Evolutionary conservation across 1,140 invertebrate species (phyloP).

Genomic region (Plectrocnemia conspersa): DNA sequence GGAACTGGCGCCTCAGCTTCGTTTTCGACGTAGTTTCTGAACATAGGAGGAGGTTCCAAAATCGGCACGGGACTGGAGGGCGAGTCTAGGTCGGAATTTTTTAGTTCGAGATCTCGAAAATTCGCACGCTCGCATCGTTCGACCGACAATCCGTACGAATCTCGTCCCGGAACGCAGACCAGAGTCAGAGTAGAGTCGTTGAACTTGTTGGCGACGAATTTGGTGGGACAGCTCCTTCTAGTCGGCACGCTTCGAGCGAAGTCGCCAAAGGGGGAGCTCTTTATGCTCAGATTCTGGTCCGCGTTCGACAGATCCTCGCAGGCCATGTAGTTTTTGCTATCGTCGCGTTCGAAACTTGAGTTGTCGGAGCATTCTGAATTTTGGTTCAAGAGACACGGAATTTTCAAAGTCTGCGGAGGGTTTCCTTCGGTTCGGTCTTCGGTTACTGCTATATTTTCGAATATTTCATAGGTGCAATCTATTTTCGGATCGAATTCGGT

Average conservation of each 20-base stretch:
- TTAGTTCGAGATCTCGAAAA: constrained; percentile 30
- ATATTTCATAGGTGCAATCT: constrained; percentile 47
- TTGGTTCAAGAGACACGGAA: constrained; percentile 38
- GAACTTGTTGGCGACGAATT: constrained; percentile 55
- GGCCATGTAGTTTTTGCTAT: constrained; percentile 51
- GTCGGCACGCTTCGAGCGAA: constrained; percentile 18
- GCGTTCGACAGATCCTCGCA: constrained; percentile 63
- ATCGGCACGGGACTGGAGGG: constrained; percentile 40
- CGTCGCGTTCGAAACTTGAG: constrained; percentile 53
- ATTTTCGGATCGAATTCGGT: constrained; percentile 35
- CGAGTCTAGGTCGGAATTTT: too few relatives aligned
- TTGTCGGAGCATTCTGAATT: constrained; percentile 56
- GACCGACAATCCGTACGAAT: constrained; percentile 37
- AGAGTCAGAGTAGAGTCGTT: constrained; percentile 51
- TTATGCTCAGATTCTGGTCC: constrained; percentile 52
- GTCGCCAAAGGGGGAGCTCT: constrained; percentile 38
- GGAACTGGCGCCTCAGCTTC: background rate
- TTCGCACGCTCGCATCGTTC: background rate
- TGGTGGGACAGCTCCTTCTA: constrained; percentile 48
- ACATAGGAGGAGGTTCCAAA: constrained; percentile 55
- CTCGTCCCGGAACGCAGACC: constrained; percentile 52
- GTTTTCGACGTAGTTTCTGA: constrained; percentile 47
- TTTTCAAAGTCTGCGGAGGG: background rate
- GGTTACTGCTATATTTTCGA: constrained; percentile 36
- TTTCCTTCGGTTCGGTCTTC: constrained; percentile 29